phyloP scores from a whole-genome alignment of 2,888 invertebrate species.

The Apoderus coryli region DNA sequence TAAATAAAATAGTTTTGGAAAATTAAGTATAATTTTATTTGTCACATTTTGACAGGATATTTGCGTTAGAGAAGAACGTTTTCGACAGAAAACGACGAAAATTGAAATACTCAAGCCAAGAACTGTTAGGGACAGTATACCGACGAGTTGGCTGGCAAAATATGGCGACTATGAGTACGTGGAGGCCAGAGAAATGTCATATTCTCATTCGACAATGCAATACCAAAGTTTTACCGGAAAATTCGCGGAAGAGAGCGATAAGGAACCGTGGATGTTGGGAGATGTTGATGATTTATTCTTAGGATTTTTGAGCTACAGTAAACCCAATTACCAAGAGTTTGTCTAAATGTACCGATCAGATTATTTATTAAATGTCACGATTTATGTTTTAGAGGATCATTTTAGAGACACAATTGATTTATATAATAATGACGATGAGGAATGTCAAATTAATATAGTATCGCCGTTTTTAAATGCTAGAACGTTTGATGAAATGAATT shows the following conservation, averaged over 20 bases:
- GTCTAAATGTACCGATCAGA: too few relatives aligned
- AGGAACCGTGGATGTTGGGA: conserved; percentile 47
- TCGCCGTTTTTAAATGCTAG: conserved; percentile 23
- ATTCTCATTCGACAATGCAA: conserved; percentile 11
- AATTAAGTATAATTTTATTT: too few relatives aligned
- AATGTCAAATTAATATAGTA: conserved; percentile 13
- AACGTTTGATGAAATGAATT: conserved; percentile 23
- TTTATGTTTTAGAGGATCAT: not conserved
- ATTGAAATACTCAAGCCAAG: conserved; percentile 27
- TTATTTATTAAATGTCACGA: not conserved
- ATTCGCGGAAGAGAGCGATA: conserved; percentile 19
- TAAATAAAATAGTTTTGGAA: too few relatives aligned
- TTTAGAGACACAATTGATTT: too few relatives aligned
- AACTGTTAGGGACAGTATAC: conserved; percentile 48
- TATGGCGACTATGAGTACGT: conserved; percentile 38
- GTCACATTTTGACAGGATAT: conserved; percentile 21
- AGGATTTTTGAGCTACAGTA: conserved; percentile 22
- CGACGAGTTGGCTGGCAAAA: conserved; percentile 43
- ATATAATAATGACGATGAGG: not conserved
- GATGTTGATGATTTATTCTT: conserved; percentile 34
- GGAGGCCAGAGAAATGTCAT: conserved; percentile 26
- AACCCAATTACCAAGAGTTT: too few relatives aligned
- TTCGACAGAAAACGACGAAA: conserved; percentile 14
- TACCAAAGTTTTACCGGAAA: conserved; percentile 11
- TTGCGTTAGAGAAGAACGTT: conserved; percentile 20